Evolutionary conservation across 1,140 invertebrate genomes (phyloP).

Genomic region (Centruroides vittatus): DNA sequence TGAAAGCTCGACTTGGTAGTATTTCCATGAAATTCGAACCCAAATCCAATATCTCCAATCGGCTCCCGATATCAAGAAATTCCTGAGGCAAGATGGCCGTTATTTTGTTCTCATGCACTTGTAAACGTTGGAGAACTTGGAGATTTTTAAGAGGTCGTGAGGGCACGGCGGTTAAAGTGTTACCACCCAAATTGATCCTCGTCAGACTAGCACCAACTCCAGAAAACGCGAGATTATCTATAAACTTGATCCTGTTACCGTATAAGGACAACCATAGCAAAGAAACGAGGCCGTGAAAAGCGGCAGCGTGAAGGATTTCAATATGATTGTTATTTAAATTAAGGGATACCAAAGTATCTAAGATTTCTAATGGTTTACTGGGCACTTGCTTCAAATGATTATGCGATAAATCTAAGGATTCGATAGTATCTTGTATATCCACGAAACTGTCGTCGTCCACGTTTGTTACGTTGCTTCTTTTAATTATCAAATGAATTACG

Average conservation of each 20-base stretch:
- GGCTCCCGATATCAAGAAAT: conserved; percentile 11
- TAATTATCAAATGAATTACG: conserved; percentile 69
- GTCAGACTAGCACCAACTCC: conserved; percentile 20
- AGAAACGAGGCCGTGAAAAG: conserved; percentile 19
- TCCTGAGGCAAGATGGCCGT: conserved; percentile 11
- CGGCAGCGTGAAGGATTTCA: conserved; percentile 14
- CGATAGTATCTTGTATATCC: conserved; percentile 23
- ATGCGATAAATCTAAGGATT: conserved; percentile 22
- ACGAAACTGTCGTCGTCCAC: conserved; percentile 16
- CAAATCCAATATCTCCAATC: conserved; percentile 20
- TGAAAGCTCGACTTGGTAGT: conserved; percentile 17
- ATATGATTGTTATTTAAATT: conserved; percentile 21
- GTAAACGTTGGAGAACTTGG: conserved; percentile 14
- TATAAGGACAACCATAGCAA: conserved; percentile 19
- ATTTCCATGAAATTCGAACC: conserved; percentile 17
- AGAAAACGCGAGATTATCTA: conserved; percentile 19
- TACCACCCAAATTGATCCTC: conserved; percentile 21
- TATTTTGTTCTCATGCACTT: conserved; percentile 20
- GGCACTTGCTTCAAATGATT: conserved; percentile 20
- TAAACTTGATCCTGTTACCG: conserved; percentile 20
- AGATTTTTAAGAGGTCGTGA: conserved; percentile 15
- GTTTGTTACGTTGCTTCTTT: conserved; percentile 41
- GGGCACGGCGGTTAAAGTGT: conserved; percentile 17
- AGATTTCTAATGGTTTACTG: conserved; percentile 12
- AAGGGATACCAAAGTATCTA: conserved; percentile 16